Base-by-base conservation (phyloP, 2,888 invertebrate species). In the Thumatha senex region DNA sequence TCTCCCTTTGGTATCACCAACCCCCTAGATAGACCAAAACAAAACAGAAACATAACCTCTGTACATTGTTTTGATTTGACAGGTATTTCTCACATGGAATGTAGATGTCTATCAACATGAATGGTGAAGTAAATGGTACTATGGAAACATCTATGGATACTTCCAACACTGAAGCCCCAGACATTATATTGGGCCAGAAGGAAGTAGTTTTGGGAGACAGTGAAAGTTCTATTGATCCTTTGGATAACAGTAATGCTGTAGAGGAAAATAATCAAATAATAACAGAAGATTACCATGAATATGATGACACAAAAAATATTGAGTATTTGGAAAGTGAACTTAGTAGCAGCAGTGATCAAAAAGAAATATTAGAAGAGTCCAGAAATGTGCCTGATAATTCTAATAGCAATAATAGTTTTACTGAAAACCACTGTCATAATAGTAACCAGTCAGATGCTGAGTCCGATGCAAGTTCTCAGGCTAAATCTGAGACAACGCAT, bases 51-150 rank as follows among this genome's bases (percentile, higher is more conserved):
- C 72, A 76, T 81, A 84, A 81, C 75, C 79, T 77, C 60, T 65
- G 49, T 49, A 57, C 72, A 70, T 65, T 69, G 50, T 72, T 71
- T 67, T 80, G 61, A 74, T 78, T 83, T 82, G 65, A 75, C 84
- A 86, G 87, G 77, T 78, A 54, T 54, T 61, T 61, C 66, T 68
- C 77, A 74, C 76, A 85, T 85, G 84, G 81, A 75, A 78, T 76
- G 73, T 79, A 79, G 75, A 62, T 75, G 66, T 61, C 56, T 54
- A 58, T 69, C 74, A 86, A 68, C 60, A 87, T 87, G 87, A 87
- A 87, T 84, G 84, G 82, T 66, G 83, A 77, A 76, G 70, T 81
- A 64, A 84, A 83, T 79, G 84, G 85, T 51, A 78, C 70, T 57
- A 85, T 87, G 84, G 86, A 84, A 58, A 84, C 86, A 61, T 72